phyloP scores from a whole-genome alignment of 2,113 vertebrate species.

The Clarias gariepinus region DNA sequence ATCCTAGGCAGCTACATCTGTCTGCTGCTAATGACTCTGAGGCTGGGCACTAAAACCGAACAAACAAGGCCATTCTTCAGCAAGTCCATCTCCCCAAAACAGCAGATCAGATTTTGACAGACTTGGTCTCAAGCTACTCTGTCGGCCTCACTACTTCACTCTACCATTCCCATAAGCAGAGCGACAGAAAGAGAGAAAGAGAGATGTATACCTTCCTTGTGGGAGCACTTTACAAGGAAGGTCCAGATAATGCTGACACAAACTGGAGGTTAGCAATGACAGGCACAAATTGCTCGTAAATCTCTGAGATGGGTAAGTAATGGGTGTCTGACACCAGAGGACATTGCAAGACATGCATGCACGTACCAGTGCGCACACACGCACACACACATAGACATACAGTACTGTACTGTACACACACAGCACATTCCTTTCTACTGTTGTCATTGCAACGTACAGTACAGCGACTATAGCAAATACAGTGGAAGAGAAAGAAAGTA shows the following conservation, averaged over 20 bases:
- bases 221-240: slow-evolving; percentile 37
- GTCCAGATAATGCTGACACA: slow-evolving; percentile 29
- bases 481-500: slow-evolving; percentile 46
- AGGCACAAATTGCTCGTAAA: slow-evolving; percentile 72
- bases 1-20: slow-evolving; percentile 65
- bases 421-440: background rate
- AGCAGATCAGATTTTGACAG: background rate
- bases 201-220: slow-evolving; percentile 21
- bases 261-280: slow-evolving; percentile 57
- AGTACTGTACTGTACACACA: slow-evolving; percentile 11
- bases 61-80: slow-evolving; percentile 15
- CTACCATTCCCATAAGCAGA: slow-evolving; percentile 34
- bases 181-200: slow-evolving; percentile 28
- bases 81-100: background rate
- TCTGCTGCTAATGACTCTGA: slow-evolving; percentile 26
- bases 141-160: background rate
- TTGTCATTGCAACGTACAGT: background rate
- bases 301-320: slow-evolving; percentile 71
- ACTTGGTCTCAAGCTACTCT: background rate
- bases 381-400: slow-evolving; percentile 17
- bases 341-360: slow-evolving; percentile 55
- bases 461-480: slow-evolving; percentile 29
- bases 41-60: slow-evolving; percentile 29
- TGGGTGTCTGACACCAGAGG: slow-evolving; percentile 68
- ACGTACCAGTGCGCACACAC: background rate